Percentiles rank a stretch among this genome's conserved stretches.
These are phyloP conservation scores for Heliconius hortense DNA, from an alignment of 2,888 invertebrate species.

Conservation along the genomic window DNA sequence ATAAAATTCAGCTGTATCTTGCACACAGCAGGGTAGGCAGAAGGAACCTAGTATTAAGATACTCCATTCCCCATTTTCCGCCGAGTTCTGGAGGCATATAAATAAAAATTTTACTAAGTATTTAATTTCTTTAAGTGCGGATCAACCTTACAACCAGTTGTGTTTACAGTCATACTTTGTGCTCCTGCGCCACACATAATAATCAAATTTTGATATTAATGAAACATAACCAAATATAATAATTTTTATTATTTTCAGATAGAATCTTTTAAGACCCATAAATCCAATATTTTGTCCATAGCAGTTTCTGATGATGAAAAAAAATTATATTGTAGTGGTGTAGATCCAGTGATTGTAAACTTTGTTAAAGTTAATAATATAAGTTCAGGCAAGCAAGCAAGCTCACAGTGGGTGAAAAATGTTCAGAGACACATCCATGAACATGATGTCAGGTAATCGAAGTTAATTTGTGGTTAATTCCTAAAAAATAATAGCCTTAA, in stretches of 20 bases:
- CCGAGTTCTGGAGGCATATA: no score
- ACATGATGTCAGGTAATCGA: conserved; percentile 89
- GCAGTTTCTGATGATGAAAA: conserved; percentile 86
- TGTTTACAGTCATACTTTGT: no score
- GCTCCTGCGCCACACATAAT: no score
- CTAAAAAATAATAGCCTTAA: no score
- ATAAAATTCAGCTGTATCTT: no score
- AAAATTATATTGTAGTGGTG: conserved; percentile 89
- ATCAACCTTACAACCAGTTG: no score
- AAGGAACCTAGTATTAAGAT: no score
- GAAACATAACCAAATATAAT: not conserved
- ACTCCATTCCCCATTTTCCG: no score
- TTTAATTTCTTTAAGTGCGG: no score
- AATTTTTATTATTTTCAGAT: conserved; percentile 66
- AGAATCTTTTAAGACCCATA: conserved; percentile 90
- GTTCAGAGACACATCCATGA: conserved; percentile 90
- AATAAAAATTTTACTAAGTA: no score
- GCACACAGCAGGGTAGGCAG: no score
- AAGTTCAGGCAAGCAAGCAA: conserved; percentile 70
- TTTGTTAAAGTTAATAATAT: conserved; percentile 86
- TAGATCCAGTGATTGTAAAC: conserved; percentile 90
- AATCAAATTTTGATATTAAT: not conserved
- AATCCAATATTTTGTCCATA: conserved; percentile 90
- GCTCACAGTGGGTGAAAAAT: conserved; percentile 91
- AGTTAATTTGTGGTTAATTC: no score